phyloP scores from a whole-genome alignment of 2,888 invertebrate species.

The Rutpela maculata region DNA sequence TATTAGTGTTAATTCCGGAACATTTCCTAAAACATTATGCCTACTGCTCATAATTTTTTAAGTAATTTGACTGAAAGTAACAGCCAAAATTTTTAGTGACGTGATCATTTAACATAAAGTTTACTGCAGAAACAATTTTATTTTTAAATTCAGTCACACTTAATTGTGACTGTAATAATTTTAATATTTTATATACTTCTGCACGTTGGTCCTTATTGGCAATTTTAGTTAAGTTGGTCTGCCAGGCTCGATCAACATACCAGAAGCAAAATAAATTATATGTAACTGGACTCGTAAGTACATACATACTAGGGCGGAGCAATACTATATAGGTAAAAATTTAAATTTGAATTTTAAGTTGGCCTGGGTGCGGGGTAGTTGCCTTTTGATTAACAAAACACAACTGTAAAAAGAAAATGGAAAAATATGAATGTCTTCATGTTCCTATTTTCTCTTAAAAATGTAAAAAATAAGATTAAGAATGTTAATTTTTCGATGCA shows the following conservation, averaged over 20 bases:
- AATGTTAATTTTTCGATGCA: too few relatives aligned
- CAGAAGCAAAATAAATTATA: too few relatives aligned
- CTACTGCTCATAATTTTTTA: constrained; percentile 43
- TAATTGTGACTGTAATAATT: constrained; percentile 42
- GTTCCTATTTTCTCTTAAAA: too few relatives aligned
- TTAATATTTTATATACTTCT: constrained; percentile 31
- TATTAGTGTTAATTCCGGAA: constrained; percentile 48
- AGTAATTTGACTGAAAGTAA: constrained; percentile 51
- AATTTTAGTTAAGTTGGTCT: constrained; percentile 44
- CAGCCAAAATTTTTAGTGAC: constrained; percentile 47
- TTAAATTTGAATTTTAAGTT: too few relatives aligned
- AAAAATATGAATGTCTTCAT: too few relatives aligned
- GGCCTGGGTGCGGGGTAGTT: too few relatives aligned
- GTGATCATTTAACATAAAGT: constrained; percentile 20
- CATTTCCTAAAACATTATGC: constrained; percentile 48
- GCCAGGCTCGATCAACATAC: constrained; percentile 45
- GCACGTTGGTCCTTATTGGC: constrained; percentile 8
- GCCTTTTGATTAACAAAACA: too few relatives aligned
- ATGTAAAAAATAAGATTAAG: too few relatives aligned
- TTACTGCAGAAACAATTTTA: constrained; percentile 30
- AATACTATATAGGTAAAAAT: too few relatives aligned
- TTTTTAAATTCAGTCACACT: neutral
- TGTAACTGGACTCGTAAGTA: too few relatives aligned
- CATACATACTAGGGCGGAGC: too few relatives aligned
- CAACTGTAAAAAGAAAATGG: too few relatives aligned